Conservation (phyloP, 2,113 vertebrate species). For the Struthio camelus region DNA sequence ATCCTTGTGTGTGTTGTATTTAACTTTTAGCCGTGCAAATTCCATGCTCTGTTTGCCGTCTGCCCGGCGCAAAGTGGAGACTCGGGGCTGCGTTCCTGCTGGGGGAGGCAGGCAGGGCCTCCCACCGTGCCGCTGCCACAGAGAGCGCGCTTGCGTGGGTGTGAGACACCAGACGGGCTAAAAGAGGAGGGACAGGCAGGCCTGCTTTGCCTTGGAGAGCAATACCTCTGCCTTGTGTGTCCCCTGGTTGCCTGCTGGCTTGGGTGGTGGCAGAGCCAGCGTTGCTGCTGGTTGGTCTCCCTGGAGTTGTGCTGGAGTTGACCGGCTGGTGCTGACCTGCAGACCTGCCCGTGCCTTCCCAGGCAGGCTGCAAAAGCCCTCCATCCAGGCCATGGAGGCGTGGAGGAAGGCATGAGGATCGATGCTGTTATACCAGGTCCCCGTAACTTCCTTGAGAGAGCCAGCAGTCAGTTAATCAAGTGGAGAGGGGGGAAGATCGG, state of each 20-base stretch:
- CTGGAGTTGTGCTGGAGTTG: too few species aligned
- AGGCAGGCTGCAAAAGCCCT: too few species aligned
- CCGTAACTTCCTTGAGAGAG: too few species aligned
- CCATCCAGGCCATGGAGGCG: too few species aligned
- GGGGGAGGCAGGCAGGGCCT: neutral
- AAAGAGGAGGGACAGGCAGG: neutral
- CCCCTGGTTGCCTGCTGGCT: fast-evolving
- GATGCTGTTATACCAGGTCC: too few species aligned
- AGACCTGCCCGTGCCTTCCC: too few species aligned
- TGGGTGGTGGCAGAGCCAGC: neutral
- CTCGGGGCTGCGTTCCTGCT: neutral
- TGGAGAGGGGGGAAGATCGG: too few species aligned
- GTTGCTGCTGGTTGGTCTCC: too few species aligned
- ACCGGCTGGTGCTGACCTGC: too few species aligned
- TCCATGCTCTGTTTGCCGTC: conserved; percentile 63
- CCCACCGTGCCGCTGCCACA: neutral
- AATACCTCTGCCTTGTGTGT: fast-evolving
- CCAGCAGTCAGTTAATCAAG: too few species aligned
- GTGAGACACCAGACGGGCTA: neutral
- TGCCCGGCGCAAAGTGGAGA: neutral
- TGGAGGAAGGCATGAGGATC: too few species aligned
- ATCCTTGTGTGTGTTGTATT: conserved; percentile 52
- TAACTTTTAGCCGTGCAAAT: conserved; percentile 64
- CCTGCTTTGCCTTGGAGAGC: fast-evolving
- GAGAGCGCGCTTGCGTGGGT: neutral